phyloP scores from a whole-genome alignment of 1,140 invertebrate species.

The Panagrolaimus sp. region DNA sequence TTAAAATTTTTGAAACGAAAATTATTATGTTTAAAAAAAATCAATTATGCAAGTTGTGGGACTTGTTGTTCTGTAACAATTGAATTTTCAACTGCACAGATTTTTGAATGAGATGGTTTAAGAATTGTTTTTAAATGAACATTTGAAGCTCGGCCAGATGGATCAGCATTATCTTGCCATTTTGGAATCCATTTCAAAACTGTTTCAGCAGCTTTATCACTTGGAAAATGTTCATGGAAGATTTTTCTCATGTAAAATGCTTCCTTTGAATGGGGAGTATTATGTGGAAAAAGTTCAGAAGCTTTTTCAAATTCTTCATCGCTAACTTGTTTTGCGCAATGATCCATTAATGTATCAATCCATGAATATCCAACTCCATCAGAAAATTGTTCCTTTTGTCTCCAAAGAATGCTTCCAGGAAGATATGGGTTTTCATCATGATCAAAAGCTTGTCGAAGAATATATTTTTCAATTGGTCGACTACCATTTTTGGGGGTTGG shows the following conservation, averaged over 20 bases:
- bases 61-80: not conserved
- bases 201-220: constrained; percentile 46
- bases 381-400: constrained; percentile 58
- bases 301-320: constrained; percentile 51
- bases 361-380: constrained; percentile 57
- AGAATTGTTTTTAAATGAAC: constrained; percentile 26
- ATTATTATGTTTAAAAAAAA: too few relatives aligned
- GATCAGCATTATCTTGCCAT: constrained; percentile 54
- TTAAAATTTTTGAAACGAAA: too few relatives aligned
- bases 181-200: constrained; percentile 55
- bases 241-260: constrained; percentile 50
- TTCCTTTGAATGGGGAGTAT: constrained; percentile 55
- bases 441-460: constrained; percentile 55
- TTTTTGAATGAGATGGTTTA: not conserved
- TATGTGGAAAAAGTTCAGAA: constrained; percentile 42
- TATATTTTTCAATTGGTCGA: constrained; percentile 47
- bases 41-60: not conserved
- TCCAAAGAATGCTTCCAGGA: constrained; percentile 53
- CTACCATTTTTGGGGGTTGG: constrained; percentile 33
- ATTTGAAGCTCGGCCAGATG: constrained; percentile 42
- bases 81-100: constrained; percentile 4
- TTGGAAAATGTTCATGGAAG: constrained; percentile 54
- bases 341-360: constrained; percentile 52
- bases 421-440: constrained; percentile 51
- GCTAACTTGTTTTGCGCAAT: constrained; percentile 42